A percentile compares a stretch with the other conserved stretches of the same genome.
phyloP scores from a whole-genome alignment of 2,888 invertebrate genomes.

The Parascotia fuliginaria region DNA sequence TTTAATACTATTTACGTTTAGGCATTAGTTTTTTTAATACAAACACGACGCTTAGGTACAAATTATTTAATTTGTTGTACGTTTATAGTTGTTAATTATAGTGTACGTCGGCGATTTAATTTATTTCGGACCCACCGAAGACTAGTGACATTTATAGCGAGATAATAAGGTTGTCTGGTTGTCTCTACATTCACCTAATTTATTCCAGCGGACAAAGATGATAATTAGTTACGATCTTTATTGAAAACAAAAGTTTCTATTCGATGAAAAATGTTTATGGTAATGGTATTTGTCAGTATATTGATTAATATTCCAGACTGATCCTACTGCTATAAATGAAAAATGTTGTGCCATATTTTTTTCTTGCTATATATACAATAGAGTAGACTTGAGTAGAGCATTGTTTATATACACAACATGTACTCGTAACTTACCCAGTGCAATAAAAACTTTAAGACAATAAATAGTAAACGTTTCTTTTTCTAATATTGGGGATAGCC shows the following conservation, averaged over 20 bases:
- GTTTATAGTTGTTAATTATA: slow-evolving; percentile 76
- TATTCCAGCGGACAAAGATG: slow-evolving; percentile 26
- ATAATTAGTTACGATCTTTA: slow-evolving; percentile 23
- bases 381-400: too few relatives aligned
- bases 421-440: too few relatives aligned
- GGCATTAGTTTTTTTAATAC: slow-evolving; percentile 68
- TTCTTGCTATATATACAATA: too few relatives aligned
- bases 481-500: too few relatives aligned
- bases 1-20: slow-evolving; percentile 74
- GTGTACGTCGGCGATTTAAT: slow-evolving; percentile 58
- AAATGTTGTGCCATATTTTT: neutral
- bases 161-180: slow-evolving; percentile 60
- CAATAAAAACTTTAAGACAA: too few relatives aligned
- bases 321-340: neutral
- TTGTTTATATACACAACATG: too few relatives aligned
- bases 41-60: slow-evolving; percentile 74
- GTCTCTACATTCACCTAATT: slow-evolving; percentile 46
- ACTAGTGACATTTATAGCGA: slow-evolving; percentile 62
- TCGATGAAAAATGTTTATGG: neutral
- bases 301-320: neutral
- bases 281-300: neutral
- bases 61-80: slow-evolving; percentile 80
- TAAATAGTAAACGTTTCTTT: too few relatives aligned
- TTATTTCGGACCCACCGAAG: slow-evolving; percentile 60
- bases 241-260: neutral